Evolutionary conservation across 1,140 invertebrate species (phyloP).

Genomic region (Cataglyphis hispanica): DNA sequence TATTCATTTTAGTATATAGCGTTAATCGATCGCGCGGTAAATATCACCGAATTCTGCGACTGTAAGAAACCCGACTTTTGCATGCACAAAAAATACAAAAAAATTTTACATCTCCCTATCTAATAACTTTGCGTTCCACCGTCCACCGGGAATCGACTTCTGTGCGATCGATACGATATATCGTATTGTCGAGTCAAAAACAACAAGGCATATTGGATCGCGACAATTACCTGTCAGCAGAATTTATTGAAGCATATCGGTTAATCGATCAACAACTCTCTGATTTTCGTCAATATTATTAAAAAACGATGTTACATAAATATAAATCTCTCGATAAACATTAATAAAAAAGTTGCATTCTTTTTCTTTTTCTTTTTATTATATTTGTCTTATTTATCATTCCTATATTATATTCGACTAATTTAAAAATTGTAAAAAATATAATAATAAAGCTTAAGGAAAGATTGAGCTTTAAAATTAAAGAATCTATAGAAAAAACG

Average conservation of each 20-base stretch:
- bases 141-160: background rate
- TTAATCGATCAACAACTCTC: slow-evolving; percentile 17
- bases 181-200: slow-evolving; percentile 34
- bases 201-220: slow-evolving; percentile 34
- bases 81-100: slow-evolving; percentile 1
- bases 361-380: background rate
- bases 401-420: background rate
- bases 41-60: background rate
- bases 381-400: background rate
- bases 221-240: slow-evolving; percentile 20
- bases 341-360: background rate
- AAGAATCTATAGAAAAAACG: background rate
- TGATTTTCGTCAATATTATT: background rate
- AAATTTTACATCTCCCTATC: slow-evolving; percentile 51
- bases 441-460: background rate
- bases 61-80: background rate
- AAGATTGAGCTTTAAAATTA: background rate
- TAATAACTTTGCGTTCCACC: background rate
- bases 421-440: background rate
- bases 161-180: slow-evolving; percentile 33
- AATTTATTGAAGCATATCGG: slow-evolving; percentile 20
- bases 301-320: background rate
- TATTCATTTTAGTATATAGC: background rate
- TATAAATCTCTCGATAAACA: background rate
- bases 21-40: background rate